A percentile compares a stretch with the other conserved stretches of the same genome.
Evolutionary conservation across 2,888 invertebrate genomes (phyloP).

Genomic region (Drosophila merina): DNA sequence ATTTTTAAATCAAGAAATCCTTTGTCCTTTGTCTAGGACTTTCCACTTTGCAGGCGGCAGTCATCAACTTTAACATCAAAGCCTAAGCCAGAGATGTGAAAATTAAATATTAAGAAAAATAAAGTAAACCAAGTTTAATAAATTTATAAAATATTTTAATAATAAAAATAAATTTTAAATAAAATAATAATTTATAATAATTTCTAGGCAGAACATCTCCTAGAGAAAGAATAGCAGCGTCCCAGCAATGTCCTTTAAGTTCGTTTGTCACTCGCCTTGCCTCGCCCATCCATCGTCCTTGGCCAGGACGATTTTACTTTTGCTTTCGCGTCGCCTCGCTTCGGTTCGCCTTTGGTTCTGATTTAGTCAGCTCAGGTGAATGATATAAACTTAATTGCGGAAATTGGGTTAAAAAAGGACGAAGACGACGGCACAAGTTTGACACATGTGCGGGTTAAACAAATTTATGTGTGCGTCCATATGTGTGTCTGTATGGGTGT

Average conservation of each 20-base stretch:
- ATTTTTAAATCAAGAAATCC: not conserved
- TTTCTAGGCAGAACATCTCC: not conserved
- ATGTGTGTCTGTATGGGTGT: conserved; percentile 12
- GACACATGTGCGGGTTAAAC: conserved; percentile 77
- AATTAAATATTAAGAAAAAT: not conserved
- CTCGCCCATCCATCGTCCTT: conserved; percentile 22
- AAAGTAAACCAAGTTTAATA: too few relatives aligned
- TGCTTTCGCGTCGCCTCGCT: conserved; percentile 23
- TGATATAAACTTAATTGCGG: conserved; percentile 80
- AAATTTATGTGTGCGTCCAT: conserved; percentile 63
- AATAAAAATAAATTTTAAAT: too few relatives aligned
- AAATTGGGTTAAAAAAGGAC: conserved; percentile 73
- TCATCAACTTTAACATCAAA: not conserved
- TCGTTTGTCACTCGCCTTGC: conserved; percentile 25
- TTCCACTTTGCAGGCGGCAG: not conserved
- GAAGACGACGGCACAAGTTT: conserved; percentile 54
- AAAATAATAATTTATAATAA: too few relatives aligned
- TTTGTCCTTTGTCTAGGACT: not conserved
- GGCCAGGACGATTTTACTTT: conserved; percentile 23
- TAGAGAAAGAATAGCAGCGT: not conserved
- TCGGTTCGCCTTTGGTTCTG: conserved; percentile 18
- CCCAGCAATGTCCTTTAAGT: conserved; percentile 15
- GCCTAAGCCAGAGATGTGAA: not conserved
- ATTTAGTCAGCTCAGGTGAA: conserved; percentile 56
- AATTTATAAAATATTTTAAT: too few relatives aligned